phyloP scores from a whole-genome alignment of 2,113 vertebrate species.

The Atlantisia rogersi region DNA sequence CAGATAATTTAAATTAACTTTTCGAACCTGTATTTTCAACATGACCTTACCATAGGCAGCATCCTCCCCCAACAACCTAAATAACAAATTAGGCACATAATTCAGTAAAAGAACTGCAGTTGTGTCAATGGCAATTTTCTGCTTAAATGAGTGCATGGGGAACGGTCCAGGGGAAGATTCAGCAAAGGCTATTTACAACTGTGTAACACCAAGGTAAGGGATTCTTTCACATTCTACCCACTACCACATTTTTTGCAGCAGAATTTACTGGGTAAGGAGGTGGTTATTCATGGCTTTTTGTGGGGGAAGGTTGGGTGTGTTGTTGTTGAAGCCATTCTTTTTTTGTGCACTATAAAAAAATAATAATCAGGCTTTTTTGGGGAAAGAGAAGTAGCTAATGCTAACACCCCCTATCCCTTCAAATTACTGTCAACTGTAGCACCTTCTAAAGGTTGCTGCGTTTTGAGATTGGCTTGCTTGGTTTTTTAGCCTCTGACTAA shows the following conservation, averaged over 20 bases:
- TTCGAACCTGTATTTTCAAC: background rate
- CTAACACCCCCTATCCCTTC: background rate
- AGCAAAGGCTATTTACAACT: background rate
- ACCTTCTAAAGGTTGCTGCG: background rate
- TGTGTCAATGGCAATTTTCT: background rate
- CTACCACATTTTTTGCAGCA: background rate
- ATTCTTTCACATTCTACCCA: background rate
- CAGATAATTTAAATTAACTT: slow-evolving; percentile 29
- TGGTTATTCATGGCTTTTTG: background rate
- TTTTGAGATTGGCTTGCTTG: background rate
- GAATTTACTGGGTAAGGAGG: background rate
- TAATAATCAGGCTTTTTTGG: no score
- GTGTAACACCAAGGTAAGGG: background rate
- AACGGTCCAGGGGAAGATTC: background rate
- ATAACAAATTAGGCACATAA: background rate
- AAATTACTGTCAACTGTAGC: background rate
- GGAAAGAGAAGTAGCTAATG: background rate
- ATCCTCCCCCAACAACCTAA: background rate
- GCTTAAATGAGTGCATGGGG: background rate
- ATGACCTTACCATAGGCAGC: background rate
- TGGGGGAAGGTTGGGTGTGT: no score
- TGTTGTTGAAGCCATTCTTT: background rate
- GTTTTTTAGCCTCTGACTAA: background rate
- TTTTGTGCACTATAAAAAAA: background rate
- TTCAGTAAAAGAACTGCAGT: background rate